Base-by-base conservation (phyloP, 2,888 invertebrate genomes). In the Drosophila histrio region DNA sequence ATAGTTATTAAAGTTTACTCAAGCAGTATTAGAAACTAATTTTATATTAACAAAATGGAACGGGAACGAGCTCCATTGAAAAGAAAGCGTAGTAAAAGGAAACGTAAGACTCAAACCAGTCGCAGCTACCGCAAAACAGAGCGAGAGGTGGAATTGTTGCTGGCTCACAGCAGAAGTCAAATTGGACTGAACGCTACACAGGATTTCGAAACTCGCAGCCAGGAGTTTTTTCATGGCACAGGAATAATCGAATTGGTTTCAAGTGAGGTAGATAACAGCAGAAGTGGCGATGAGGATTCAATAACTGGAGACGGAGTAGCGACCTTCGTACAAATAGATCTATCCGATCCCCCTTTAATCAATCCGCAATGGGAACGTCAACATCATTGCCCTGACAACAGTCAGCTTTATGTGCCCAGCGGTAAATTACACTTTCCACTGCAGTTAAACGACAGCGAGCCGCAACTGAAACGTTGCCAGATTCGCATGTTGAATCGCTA, bases 311-410 rank as follows among this genome's bases (percentile, higher is more conserved):
- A 8, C 1, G 36, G 57, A 7, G 87, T 85, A 0, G 87, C 89
- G 0, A 90, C 90, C 0, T 91, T 89, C 36, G 79, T 92, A 43
- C 82, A 90, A 73, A 87, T 91, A n/a, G 92, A 92, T 13, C 68
- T 87, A 6, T 62, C 76, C 15, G 81, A 83, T 3, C 74, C 78
- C n/a, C 77, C 80, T 1, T 41, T 85, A 0, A 65, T 86, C 1
- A 72, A 70, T 49, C 41, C 62, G 11, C 52, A 72, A 7, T 26
- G 71, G 28, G 36, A 64, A 6, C 53, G 26, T 1, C 80, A 79
- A 44, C 58, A 63, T 0, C 24, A 77, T 44, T 74, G 67, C 32
- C 65, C 77, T 26, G 79, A 90, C 28, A 65, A 73, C 5, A 61
- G 58, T 24, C 32, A 79, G 1, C 36, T 90, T 0, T 91, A 77